These are phyloP conservation scores for Poecile atricapillus DNA, from an alignment of 2,113 vertebrate species.

Conservation along the genomic window DNA sequence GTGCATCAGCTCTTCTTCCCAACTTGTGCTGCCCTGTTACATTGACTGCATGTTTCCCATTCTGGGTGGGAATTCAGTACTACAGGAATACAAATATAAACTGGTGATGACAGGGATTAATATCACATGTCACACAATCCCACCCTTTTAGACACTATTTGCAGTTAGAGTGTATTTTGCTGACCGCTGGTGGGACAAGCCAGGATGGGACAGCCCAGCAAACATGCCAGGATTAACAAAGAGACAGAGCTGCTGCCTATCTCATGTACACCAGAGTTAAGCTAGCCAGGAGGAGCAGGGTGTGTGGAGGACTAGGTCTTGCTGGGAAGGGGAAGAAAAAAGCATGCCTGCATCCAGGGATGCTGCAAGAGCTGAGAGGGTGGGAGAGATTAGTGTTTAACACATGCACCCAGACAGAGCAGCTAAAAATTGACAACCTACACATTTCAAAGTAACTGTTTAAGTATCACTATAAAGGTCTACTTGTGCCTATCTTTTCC, in stretches of 20 bases:
- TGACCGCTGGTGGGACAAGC: neutral
- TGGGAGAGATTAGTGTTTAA: neutral
- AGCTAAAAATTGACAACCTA: neutral
- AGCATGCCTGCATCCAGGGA: neutral
- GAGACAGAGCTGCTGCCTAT: neutral
- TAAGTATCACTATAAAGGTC: neutral
- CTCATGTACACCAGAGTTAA: neutral
- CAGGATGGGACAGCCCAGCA: neutral
- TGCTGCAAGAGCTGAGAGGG: neutral
- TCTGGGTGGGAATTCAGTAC: neutral
- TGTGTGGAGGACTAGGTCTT: neutral
- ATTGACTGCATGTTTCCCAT: neutral
- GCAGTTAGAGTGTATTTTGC: neutral
- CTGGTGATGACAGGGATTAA: neutral
- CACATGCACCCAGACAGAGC: neutral
- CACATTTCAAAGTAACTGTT: neutral
- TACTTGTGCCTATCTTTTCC: neutral
- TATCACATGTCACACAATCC: neutral
- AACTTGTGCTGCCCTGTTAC: neutral
- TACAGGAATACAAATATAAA: neutral
- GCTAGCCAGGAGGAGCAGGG: neutral
- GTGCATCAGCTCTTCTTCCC: neutral
- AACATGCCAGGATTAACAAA: neutral
- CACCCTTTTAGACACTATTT: neutral
- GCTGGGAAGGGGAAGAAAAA: neutral